Base-by-base conservation (phyloP, 2,797 vertebrate genomes). In the Phylloscopus collybita region DNA sequence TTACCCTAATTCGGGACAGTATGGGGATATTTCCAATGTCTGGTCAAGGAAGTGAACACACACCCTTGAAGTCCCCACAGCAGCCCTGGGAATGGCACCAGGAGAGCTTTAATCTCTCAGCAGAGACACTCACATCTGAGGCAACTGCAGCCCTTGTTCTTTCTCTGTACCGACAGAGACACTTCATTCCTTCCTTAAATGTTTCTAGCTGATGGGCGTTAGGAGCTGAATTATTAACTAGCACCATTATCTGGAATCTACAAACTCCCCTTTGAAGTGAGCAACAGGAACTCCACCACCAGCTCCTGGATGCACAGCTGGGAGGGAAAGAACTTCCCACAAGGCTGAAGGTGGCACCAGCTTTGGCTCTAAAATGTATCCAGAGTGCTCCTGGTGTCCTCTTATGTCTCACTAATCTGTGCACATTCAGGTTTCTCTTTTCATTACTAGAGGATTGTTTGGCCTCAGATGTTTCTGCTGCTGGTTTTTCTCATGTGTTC, bases 141-240 rank as follows among this genome's bases (percentile, higher is more conserved):
- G 69, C 53, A 32, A 26, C 50, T 79, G 45, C 53, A 75, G 82
- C 45, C 54, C 56, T 81, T 40, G 32, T 38, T 76, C 42, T 59
- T 78, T 26, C 45, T 67, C 71, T 60, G 4, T 6, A 19, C 56
- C 20, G 67, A 66, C 75, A 76, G 32, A 71, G 82, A 47, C 38
- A 70, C 51, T 69, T 82, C 26, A 76, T 69, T 79, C 38, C 70
- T 87, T 65, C 50, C 64, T 87, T 72, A 47, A 73, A 73, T 40
- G 34, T 38, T 90, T 78, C 60, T 83, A 76, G 91, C 44, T 32
- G 60, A 76, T 54, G 69, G 13, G 71, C 0, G 0, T 61, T 82
- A 40, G 7, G 66, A 91, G 84, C 70, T 89, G 87, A 79, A 81
- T 86, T 92, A 89, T 92, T 86, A 89, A 81, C 78, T 49, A 72